Base-by-base conservation (phyloP, 37 sponge, comb jelly and placozoan species). In the Aphrocallistes beatrix region DNA sequence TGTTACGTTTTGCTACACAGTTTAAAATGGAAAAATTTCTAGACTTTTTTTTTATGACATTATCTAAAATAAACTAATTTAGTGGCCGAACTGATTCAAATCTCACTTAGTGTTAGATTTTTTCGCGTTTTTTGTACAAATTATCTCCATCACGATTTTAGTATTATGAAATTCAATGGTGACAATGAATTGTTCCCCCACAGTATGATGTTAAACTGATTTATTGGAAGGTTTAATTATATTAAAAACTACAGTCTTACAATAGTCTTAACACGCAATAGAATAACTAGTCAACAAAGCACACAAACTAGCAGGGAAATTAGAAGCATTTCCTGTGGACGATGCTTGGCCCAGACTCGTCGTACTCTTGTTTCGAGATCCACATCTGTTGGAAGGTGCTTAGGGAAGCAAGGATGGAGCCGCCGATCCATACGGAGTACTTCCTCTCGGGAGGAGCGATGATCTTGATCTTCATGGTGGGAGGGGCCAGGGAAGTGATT, bases 281-380 rank as follows among this genome's bases (percentile, higher is more conserved):
- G n/a, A 38, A 39, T 28, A 83, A 37, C 39, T 39, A 38, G 38
- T 17, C 23, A 38, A 83, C 21, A 37, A 32, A 23, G 38, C n/a
- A 39, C 83, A 83, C 21, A 37, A 32, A 23, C 17, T 1, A 83
- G 42, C 39, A 34, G 83, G 83, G 30, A 83, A 9, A 39, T 94
- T 97, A 97, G 98, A 97, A 97, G 95, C 98, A 97, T 94, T 97
- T 97, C 89, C 98, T 91, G 88, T 97, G 98, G 85, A 97, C 98
- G 85, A 97, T 97, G 90, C 92, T 90, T 88, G 98, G 98, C 23
- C 98, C 98, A 84, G 93, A 93, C 85, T 97, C 98, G 83, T 97
- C 98, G 87, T 97, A 97, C 47, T 97, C 98, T 84, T 96, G 94
- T 88, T 94, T 96, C 86, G 91, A 90, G 97, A 96, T 96, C 97